These are phyloP conservation scores for Cacoxenus indagator DNA, from an alignment of 2,888 invertebrate species.

Conservation along the genomic window DNA sequence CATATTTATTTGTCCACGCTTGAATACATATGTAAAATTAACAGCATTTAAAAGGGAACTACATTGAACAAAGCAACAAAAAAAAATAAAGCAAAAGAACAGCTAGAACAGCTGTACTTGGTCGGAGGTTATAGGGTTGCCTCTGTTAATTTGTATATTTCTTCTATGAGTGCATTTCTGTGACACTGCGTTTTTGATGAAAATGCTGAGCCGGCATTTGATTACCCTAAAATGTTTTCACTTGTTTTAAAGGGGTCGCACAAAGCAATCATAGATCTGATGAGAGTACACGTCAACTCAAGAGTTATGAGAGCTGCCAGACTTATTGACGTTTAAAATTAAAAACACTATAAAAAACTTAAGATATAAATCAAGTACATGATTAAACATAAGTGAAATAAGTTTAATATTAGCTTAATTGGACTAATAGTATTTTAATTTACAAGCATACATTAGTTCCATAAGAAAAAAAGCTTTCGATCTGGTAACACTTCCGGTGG, in stretches of 20 bases:
- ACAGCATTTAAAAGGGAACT: too few species aligned
- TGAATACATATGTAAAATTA: neutral
- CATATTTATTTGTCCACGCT: neutral
- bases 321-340: neutral
- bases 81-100: neutral
- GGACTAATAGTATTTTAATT: neutral
- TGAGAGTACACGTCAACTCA: neutral
- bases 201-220: too few species aligned
- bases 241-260: too few species aligned
- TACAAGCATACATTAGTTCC: neutral
- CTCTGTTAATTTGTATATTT: too few species aligned
- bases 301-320: neutral
- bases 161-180: too few species aligned
- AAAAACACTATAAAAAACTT: too few species aligned
- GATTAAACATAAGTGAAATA: too few species aligned
- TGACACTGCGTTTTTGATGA: too few species aligned
- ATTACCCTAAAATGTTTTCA: too few species aligned
- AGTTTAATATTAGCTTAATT: too few species aligned
- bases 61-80: neutral
- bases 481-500: neutral
- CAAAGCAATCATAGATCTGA: neutral
- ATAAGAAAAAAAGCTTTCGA: neutral
- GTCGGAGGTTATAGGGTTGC: too few species aligned
- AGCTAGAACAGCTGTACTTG: neutral
- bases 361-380: too few species aligned